These are phyloP conservation scores for Chrysodeixis includens DNA, from an alignment of 2,888 invertebrate genomes.

Conservation along the genomic window DNA sequence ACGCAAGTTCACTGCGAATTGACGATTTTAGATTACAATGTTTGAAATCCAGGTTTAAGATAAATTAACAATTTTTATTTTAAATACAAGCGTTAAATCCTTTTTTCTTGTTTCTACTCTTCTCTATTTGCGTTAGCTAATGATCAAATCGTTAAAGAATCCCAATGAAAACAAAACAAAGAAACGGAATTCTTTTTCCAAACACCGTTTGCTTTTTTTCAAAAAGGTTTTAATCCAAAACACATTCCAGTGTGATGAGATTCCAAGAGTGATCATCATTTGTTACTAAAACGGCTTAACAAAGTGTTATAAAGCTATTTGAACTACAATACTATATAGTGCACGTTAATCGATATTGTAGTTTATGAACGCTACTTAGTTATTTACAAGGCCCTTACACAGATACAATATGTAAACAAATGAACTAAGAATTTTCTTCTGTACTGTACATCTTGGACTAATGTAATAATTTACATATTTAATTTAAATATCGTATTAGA, in stretches of 20 bases:
- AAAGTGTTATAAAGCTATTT: too few species aligned
- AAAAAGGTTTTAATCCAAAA: not conserved
- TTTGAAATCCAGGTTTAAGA: too few species aligned
- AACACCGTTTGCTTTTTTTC: not conserved
- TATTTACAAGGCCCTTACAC: too few species aligned
- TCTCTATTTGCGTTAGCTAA: too few species aligned
- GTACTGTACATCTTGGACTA: not conserved
- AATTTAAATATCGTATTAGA: not conserved
- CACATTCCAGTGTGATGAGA: too few species aligned
- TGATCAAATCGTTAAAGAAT: not conserved
- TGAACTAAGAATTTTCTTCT: not conserved
- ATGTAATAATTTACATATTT: not conserved
- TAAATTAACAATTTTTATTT: too few species aligned
- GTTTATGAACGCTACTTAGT: not conserved
- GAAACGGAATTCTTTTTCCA: not conserved
- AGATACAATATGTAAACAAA: not conserved
- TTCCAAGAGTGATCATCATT: too few species aligned
- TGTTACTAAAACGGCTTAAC: too few species aligned
- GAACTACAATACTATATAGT: not conserved
- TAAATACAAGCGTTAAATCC: too few species aligned
- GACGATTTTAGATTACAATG: too few species aligned
- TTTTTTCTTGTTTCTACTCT: too few species aligned
- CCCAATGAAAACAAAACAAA: not conserved
- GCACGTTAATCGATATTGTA: not conserved
- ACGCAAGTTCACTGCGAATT: too few species aligned